phyloP scores from a whole-genome alignment of 2,888 invertebrate genomes.

The Leucophenga montana region DNA sequence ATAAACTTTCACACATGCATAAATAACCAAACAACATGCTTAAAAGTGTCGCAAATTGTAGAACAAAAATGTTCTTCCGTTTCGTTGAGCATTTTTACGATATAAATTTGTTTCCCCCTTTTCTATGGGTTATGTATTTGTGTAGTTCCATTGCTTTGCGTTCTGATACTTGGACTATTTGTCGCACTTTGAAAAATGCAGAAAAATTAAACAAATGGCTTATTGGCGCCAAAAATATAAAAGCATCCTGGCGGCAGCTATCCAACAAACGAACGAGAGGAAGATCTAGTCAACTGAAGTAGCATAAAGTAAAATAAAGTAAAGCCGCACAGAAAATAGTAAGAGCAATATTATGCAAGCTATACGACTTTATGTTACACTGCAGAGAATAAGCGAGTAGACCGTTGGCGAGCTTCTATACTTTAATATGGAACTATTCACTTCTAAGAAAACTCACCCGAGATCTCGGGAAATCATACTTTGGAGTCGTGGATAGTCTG shows the following conservation, averaged over 20 bases:
- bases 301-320: background rate
- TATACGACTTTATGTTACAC: background rate
- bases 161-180: slow-evolving; percentile 35
- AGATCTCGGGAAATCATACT: too few species aligned
- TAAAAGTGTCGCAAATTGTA: slow-evolving; percentile 45
- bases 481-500: too few species aligned
- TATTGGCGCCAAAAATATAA: slow-evolving; percentile 65
- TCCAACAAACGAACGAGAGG: background rate
- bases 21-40: slow-evolving; percentile 9
- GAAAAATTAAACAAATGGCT: slow-evolving; percentile 61
- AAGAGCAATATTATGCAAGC: too few species aligned
- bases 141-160: background rate
- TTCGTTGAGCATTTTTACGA: slow-evolving; percentile 7
- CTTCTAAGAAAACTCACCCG: too few species aligned
- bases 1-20: background rate
- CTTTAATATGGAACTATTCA: too few species aligned
- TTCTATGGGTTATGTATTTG: background rate
- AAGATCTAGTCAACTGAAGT: background rate
- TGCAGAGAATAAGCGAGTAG: too few species aligned
- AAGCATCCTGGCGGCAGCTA: slow-evolving; percentile 39
- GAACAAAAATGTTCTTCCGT: slow-evolving; percentile 41
- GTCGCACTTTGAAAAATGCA: slow-evolving; percentile 53
- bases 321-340: too few species aligned
- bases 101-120: background rate
- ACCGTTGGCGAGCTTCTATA: too few species aligned